Base-by-base conservation (phyloP, 2,113 vertebrate species). In the Tursiops truncatus region DNA sequence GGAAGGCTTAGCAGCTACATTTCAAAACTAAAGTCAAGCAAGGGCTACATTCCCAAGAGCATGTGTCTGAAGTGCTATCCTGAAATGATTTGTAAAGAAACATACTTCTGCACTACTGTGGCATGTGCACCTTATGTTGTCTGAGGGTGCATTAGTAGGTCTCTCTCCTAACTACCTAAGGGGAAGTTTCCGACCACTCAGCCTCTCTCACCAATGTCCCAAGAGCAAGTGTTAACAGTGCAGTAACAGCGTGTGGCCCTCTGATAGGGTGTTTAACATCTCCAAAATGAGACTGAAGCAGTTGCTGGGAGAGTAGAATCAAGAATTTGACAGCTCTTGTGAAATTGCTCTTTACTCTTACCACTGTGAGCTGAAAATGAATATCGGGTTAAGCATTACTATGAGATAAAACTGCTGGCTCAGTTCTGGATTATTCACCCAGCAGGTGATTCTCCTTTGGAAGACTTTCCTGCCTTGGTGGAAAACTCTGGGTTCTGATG, bases 11-110 rank as follows among this genome's bases (percentile, higher is more conserved):
- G 70, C 81, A 93, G 90, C 93, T 84, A 25, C 0, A 0, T 97
- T 97, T 97, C 0, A 31, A 96, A 98, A 96, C 23, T 41, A 63
- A 81, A 96, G 81, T 71, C 67, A 36, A 89, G 56, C 82, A 47
- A 91, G n/a, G 73, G 92, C 94, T 94, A 41, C 95, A 97, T 67
- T 98, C 97, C 97, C 97, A 92, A 80, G 97, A 98, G 97, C 85
- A 38, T 67, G 62, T 68, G 93, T 98, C 95, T 96, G 93, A 98
- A 96, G 97, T 94, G 94, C 94, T 96, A 98, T 82, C 83, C 93
- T 97, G 97, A 98, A 98, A 97, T 98, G 98, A 98, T 92, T 96
- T 97, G 97, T 97, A 98, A 98, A 98, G 98, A 98, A 98, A 98
- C 97, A 98, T 94, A 95, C 97, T 98, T 98, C 95, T 94, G 97